Percentiles rank a stretch among this genome's conserved stretches.
Conservation (phyloP, 1,140 invertebrate species). For the Nephila pilipes region DNA sequence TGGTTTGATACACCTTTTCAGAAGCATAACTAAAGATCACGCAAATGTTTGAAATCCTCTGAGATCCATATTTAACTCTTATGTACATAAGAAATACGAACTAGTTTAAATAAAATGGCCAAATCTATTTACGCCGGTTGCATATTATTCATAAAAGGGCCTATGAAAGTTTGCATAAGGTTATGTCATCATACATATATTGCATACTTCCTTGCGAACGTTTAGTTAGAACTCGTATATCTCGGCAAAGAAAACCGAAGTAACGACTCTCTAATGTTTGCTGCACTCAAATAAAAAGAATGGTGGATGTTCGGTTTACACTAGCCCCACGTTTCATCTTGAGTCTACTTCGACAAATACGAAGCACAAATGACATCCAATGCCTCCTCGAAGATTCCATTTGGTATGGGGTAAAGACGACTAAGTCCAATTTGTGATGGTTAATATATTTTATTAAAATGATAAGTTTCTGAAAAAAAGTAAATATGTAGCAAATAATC, state of each 20-base stretch:
- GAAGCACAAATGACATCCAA: neutral
- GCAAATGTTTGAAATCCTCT: neutral
- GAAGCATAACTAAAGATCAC: neutral
- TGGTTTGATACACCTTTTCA: too few species aligned
- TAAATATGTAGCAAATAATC: too few species aligned
- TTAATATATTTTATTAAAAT: too few species aligned
- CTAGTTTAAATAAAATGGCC: neutral
- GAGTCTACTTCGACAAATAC: neutral
- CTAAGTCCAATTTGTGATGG: too few species aligned
- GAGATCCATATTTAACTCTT: neutral
- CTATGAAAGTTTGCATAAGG: neutral
- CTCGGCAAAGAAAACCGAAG: neutral
- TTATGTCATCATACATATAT: neutral
- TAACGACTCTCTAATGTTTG: conserved; percentile 15
- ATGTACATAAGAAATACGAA: neutral
- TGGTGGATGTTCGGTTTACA: neutral
- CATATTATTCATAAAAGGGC: conserved; percentile 25
- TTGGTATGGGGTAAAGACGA: too few species aligned
- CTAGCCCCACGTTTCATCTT: neutral
- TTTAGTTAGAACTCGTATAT: neutral
- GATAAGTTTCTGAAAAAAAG: too few species aligned
- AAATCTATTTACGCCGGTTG: neutral
- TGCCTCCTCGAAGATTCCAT: neutral
- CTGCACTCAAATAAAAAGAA: neutral
- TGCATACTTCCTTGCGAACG: neutral